Evolutionary conservation across 2,888 invertebrate genomes (phyloP), one percentile per base, ranked within the genome.

Genomic region (Chloroclysta siterata): DNA sequence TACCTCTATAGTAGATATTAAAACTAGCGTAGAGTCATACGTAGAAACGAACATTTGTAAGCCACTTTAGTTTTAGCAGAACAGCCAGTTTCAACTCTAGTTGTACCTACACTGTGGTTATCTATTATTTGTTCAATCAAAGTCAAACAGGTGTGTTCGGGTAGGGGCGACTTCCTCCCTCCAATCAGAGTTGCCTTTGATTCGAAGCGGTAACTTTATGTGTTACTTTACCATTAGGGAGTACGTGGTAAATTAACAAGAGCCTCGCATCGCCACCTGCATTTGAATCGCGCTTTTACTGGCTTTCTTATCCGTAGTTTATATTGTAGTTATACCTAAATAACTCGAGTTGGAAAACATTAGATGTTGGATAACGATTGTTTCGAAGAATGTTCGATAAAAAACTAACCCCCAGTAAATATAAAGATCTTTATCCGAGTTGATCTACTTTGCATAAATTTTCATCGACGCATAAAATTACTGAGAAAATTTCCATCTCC

Each of bases 201-300:
- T 85, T 84, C 80, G 72, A 76, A 74, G 70, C 73, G 77, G 77
- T 76, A 83, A 88, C 80, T 86, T 86, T 82, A 83, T 87, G 81
- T 90, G 85, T 88, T 89, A 88, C 88, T 89, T 90, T 85, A 76
- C 87, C 84, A 87, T 89, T 90, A 88, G 76, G 77, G 73, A 75
- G 80, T 80, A 85, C 87, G 84, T 84, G 84, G 83, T 83, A 87
- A 89, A 88, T 89, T 89, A 90, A 88, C 85, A 85, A 84, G 73
- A 80, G 75, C 79, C 74, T 77, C 74, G 79, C 75, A 74, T 77
- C 84, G 77, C 84, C 76, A 78, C 84, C 84, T 86, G 89, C 89
- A 89, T 90, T 78, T 76, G 84, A 89, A 90, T 88, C 76, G 78
- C 77, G 81, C 66, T 70, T 67, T 74, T 71, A 73, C 67, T 22